Base-by-base conservation (phyloP, 2,113 vertebrate genomes). In the Leucosticte australis region DNA sequence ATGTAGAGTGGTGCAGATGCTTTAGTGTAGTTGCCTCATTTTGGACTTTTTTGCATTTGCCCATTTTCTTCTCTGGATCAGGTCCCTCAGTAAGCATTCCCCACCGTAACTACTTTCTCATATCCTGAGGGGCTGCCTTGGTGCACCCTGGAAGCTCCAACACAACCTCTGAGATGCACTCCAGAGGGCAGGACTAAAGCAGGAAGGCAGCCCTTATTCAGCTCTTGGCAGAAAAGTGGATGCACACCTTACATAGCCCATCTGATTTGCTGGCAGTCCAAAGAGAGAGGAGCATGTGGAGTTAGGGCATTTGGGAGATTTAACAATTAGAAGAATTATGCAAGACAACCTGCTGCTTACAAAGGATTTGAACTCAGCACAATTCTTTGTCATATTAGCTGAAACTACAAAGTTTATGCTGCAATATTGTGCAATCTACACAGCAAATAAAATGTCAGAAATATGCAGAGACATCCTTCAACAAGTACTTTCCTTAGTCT, bases 231-330 rank as follows among this genome's bases (percentile, higher is more conserved):
- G 59, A 78, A 74, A 65, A 67, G 9, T 13, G 19, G 37, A 41
- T 10, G 28, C 11, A 59, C 33, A 63, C 17, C 39, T 79, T 42
- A 22, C 21, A 26, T 0, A 22, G 22, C 6, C 60, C 22, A 23
- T 50, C 33, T 35, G 10, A n/a, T 26, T 55, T 0, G 0, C 18
- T 26, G 42, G 42, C 3, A 59, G 37, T 14, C 15, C 53, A 49
- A 49, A 74, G 27, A 39, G 6, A 33, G 21, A 70, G 35, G 35
- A 67, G 18, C 33, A 64, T 70, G 75, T 26, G 23, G 21, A 65
- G n/a, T 65, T 46, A n/a, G 37, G 82, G 50, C 6, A 33, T 81
- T 91, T 77, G 65, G 30, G 33, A 37, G 17, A 64, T 53, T 64
- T 44, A 37, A n/a, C 14, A 77, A 53, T 74, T 65, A 18, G 27